Base-by-base conservation (phyloP, 2,797 vertebrate genomes). In the Oophaga sylvatica region DNA sequence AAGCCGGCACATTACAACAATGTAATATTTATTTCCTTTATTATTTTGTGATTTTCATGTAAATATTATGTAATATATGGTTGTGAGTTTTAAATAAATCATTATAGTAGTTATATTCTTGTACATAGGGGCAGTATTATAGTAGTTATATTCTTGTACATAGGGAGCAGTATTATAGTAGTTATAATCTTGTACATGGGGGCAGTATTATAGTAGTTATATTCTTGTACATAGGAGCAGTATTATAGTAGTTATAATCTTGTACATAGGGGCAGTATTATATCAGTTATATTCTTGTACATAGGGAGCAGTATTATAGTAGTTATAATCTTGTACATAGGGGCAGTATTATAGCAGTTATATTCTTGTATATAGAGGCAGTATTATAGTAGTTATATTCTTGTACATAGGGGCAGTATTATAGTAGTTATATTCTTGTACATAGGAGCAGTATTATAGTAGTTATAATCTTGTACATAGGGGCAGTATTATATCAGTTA, bases 21-120 rank as follows among this genome's bases (percentile, higher is more conserved):
- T n/a, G n/a, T n/a, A n/a, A n/a, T n/a, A n/a, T n/a, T n/a, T n/a
- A n/a, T n/a, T n/a, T n/a, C n/a, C n/a, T 26, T 26, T 26, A 26
- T 26, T 26, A 26, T 26, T 26, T 26, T 26, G 26, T 26, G 26
- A 26, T 26, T 26, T 26, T 26, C 26, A 26, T 26, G 26, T 26
- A 26, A 26, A 26, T 26, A 26, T 26, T 26, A 26, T 26, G 26
- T 26, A 26, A 26, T 26, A 26, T 26, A 26, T 26, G 26, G 26
- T 26, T 26, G 26, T 26, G 26, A 26, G 0, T 26, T 26, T 26
- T 26, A 26, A 26, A 26, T 26, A 26, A 26, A 26, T 26, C 26
- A 26, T 26, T 68, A 68, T 68, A 68, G 65, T 68, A 68, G 65
- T 68, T 68, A 68, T 68, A 68, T 68, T 68, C 65, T 68, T 68